phyloP scores from a whole-genome alignment of 2,797 vertebrate genomes.

The Catharus ustulatus region DNA sequence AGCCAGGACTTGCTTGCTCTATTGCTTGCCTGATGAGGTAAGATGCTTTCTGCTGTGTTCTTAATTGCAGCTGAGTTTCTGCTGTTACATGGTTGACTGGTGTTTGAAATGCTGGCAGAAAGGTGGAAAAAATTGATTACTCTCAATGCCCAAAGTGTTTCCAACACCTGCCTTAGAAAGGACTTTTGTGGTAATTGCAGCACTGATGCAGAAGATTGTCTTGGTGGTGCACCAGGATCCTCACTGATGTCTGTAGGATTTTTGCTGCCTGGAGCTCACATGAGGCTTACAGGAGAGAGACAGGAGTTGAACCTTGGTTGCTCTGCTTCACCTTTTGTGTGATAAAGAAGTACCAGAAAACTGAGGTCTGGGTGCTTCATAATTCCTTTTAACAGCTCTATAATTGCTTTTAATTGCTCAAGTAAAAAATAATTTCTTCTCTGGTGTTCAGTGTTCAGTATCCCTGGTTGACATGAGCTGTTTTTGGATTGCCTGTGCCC shows the following conservation, averaged over 20 bases:
- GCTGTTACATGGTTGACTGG: background rate
- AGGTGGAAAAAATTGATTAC: background rate
- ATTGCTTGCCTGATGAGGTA: background rate
- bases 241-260: background rate
- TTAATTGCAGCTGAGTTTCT: background rate
- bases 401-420: background rate
- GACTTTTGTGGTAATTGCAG: background rate
- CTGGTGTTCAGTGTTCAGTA: background rate
- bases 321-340: background rate
- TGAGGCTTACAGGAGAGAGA: background rate
- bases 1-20: background rate
- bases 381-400: too few species aligned
- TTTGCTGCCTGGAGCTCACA: background rate
- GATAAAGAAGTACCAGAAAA: background rate
- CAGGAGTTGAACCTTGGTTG: background rate
- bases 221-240: background rate
- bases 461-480: background rate
- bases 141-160: background rate
- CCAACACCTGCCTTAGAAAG: background rate
- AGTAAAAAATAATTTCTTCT: background rate
- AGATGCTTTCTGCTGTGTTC: background rate
- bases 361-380: background rate
- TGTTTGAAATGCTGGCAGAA: background rate
- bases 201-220: background rate
- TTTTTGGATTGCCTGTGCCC: background rate